phyloP scores from a whole-genome alignment of 2,113 vertebrate genomes.

The Cyprinodon variegatus region DNA sequence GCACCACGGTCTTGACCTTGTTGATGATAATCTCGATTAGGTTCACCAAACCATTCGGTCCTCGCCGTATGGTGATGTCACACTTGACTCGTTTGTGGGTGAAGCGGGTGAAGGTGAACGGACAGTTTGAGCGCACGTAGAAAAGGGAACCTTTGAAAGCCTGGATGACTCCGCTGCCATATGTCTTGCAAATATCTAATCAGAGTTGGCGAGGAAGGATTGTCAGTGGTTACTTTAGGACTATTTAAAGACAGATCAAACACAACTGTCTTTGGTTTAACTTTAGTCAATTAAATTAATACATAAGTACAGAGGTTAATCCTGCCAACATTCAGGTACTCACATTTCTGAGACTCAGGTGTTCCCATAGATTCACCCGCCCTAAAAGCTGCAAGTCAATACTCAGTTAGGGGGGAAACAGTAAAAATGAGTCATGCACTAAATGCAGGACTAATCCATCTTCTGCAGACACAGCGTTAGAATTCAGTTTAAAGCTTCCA shows the following conservation, averaged over 20 bases:
- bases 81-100: conserved; percentile 66
- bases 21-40: conserved; percentile 71
- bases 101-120: conserved; percentile 67
- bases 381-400: conserved; percentile 32
- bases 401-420: background rate
- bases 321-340: conserved; percentile 26
- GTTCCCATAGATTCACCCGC: conserved; percentile 9
- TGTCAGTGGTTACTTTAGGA: background rate
- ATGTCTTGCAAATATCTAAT: conserved; percentile 74
- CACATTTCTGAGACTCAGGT: conserved; percentile 47
- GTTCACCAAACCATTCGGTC: conserved; percentile 51
- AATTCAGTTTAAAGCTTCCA: background rate
- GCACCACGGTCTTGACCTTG: conserved; percentile 67
- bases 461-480: background rate
- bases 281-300: no score
- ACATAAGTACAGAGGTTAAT: no score
- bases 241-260: no score
- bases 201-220: background rate
- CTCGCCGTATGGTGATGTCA: conserved; percentile 53
- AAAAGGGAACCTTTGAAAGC: conserved; percentile 53
- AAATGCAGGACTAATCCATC: background rate
- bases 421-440: no score
- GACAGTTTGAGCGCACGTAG: conserved; percentile 68
- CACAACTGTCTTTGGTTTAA: no score
- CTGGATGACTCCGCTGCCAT: conserved; percentile 71